These are phyloP conservation scores for Heterotilapia buettikoferi DNA, from an alignment of 2,113 vertebrate species.

Conservation along the genomic window DNA sequence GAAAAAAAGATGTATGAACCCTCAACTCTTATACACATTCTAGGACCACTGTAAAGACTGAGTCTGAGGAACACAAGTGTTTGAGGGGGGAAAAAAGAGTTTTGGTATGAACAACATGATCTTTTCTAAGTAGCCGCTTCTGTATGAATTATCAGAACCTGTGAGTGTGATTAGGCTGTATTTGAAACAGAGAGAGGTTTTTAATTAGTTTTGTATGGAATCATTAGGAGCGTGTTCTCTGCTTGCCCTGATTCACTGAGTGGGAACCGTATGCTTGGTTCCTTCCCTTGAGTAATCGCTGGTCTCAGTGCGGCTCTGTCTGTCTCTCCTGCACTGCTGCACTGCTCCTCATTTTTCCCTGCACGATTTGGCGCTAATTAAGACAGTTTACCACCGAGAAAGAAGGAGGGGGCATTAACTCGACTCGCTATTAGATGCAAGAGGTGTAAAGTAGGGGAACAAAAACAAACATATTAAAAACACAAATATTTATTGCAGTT, in stretches of 20 bases:
- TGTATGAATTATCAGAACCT: neutral
- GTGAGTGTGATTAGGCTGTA: neutral
- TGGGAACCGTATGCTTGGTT: neutral
- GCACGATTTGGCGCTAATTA: slow-evolving; percentile 46
- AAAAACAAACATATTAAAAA: neutral
- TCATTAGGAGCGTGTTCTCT: slow-evolving; percentile 28
- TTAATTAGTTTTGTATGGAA: slow-evolving; percentile 47
- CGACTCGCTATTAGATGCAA: neutral
- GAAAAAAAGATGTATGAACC: neutral
- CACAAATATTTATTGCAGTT: neutral
- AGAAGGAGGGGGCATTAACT: neutral
- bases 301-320: neutral
- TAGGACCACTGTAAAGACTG: neutral
- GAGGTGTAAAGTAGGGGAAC: neutral
- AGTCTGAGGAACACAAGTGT: neutral
- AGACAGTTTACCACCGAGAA: neutral
- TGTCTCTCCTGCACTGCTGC: neutral
- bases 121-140: neutral
- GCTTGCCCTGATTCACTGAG: slow-evolving; percentile 36
- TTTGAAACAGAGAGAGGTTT: slow-evolving; percentile 13
- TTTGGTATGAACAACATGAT: neutral
- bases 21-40: neutral
- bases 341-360: slow-evolving; percentile 23
- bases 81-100: neutral
- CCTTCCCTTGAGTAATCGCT: slow-evolving; percentile 14